Evolutionary conservation across 2,888 invertebrate genomes (phyloP), one percentile per base, ranked within the genome.

Genomic region (Hypena proboscidalis): DNA sequence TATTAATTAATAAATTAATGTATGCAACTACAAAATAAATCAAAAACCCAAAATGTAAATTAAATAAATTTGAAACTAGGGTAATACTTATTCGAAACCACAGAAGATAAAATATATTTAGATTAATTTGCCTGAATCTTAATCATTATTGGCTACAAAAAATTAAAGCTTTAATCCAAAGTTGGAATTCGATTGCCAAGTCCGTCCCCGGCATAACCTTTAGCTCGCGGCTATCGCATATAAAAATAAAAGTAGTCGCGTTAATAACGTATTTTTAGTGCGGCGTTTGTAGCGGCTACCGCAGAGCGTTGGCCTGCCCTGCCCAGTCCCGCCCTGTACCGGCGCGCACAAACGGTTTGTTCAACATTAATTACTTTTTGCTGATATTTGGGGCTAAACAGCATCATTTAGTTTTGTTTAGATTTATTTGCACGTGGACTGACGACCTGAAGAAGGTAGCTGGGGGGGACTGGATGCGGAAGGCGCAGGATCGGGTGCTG

Each of bases 241-340:
- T 81, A 87, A 89, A 90, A 90, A 90, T 86, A 89, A 90, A 90
- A 88, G 83, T 80, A 78, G 70, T 67, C 58, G 80, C 80, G 83
- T 85, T 90, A 89, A 88, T 90, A 89, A 85, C 80, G 85, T 86
- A 84, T 82, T 80, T 84, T 79, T 79, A 80, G 70, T 74, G 74
- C 70, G 67, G 64, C 71, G 71, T 70, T 72, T 75, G 77, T 76
- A 68, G 71, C 73, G 59, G 86, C 84, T 83, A 82, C 84, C 75
- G 83, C 84, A 74, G 80, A 77, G 77, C 80, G 67, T 61, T 68
- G 74, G 50, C 74, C 73, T 64, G 70, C 70, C 70, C 67, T 66
- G 67, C 68, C 73, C 67, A 66, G 67, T 68, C 73, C 70, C 55
- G 57, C 61, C 59, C 63, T 55, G 60, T 49, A 61, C 51, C 64